These are phyloP conservation scores for Amiota communis DNA, from an alignment of 2,888 invertebrate species.

Conservation along the genomic window DNA sequence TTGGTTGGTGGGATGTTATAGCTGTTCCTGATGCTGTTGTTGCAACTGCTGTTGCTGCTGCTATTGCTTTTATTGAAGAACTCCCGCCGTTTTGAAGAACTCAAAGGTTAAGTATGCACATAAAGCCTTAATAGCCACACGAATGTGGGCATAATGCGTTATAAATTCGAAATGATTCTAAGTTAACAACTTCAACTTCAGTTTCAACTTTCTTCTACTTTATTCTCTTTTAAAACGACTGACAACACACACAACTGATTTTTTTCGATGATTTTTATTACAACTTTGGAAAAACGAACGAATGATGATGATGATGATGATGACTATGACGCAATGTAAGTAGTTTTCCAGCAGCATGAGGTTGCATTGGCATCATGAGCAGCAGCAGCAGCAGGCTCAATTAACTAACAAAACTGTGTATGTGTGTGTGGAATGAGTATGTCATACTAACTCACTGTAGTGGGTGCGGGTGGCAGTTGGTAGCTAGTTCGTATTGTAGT, in stretches of 20 bases:
- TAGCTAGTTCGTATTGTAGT: not conserved
- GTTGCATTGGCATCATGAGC: not conserved
- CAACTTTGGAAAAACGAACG: no score
- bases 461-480: not conserved
- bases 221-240: not conserved
- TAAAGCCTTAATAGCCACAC: conserved; percentile 4
- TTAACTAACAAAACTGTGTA: not conserved
- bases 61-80: not conserved
- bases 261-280: no score
- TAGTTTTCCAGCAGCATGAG: not conserved
- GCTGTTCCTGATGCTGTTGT: not conserved
- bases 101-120: conserved; percentile 22
- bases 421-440: no score
- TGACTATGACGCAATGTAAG: not conserved
- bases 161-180: not conserved
- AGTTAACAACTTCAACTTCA: not conserved
- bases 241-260: no score
- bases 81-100: conserved; percentile 20
- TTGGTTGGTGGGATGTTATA: not conserved
- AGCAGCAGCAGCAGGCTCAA: not conserved
- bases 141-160: conserved; percentile 10
- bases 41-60: not conserved
- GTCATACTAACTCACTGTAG: no score
- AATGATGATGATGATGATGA: no score
- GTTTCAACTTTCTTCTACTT: conserved; percentile 6